Conservation (phyloP, 2,888 invertebrate species). For the Drosophila diplacantha region DNA sequence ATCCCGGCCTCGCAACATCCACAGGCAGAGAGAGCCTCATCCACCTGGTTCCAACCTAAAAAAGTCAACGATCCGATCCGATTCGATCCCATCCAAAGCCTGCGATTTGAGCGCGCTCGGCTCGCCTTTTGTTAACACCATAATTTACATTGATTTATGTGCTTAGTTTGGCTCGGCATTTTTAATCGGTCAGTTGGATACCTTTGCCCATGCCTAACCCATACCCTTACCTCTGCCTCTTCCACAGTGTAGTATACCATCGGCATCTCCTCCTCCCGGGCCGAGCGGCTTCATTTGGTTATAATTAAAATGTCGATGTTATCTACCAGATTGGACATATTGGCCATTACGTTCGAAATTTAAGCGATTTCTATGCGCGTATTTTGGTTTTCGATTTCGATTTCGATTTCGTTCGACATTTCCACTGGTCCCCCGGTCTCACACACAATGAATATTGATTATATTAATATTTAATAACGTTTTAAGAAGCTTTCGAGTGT, state of each 20-base stretch:
- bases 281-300: conserved; percentile 68
- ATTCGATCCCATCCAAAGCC: conserved; percentile 31
- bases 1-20: conserved; percentile 40
- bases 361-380: conserved; percentile 72
- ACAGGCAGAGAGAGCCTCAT: conserved; percentile 3
- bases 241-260: conserved; percentile 3
- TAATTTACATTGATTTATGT: conserved; percentile 76
- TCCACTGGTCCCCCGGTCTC: conserved; percentile 12
- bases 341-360: conserved; percentile 73
- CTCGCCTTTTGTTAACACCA: conserved; percentile 75
- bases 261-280: background rate
- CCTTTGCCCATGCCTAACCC: conserved; percentile 17
- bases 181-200: conserved; percentile 65
- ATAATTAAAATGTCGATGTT: conserved; percentile 76
- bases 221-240: background rate
- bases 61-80: conserved; percentile 46
- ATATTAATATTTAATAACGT: conserved; percentile 73
- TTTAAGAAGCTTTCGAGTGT: conserved; percentile 72
- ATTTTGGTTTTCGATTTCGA: conserved; percentile 52
- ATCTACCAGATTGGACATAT: conserved; percentile 73
- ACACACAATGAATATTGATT: conserved; percentile 67
- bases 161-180: conserved; percentile 72
- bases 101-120: conserved; percentile 57
- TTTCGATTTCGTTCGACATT: conserved; percentile 44
- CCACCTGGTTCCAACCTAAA: conserved; percentile 23